phyloP scores from a whole-genome alignment of 2,888 invertebrate genomes.

The Pardosa pseudoannulata region DNA sequence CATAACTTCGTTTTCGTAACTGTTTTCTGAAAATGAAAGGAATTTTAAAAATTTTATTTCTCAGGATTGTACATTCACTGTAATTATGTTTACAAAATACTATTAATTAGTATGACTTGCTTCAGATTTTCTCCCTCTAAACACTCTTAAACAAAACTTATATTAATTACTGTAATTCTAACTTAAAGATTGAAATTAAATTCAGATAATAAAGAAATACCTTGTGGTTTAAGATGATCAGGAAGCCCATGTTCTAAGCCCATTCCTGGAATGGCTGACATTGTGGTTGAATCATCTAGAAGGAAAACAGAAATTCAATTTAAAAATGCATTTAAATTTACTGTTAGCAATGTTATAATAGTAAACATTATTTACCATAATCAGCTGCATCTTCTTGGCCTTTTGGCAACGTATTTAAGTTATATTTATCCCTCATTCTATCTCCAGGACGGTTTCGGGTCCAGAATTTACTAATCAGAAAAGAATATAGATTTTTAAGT shows the following conservation, averaged over 20 bases:
- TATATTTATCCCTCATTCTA: slow-evolving; percentile 98
- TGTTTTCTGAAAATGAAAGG: slow-evolving; percentile 47
- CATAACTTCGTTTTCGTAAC: slow-evolving; percentile 75
- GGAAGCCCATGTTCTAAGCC: slow-evolving; percentile 97
- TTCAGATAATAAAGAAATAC: slow-evolving; percentile 1
- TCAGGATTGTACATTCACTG: no score
- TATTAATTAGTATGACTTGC: no score
- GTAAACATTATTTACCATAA: slow-evolving; percentile 75
- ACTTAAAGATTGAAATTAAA: no score
- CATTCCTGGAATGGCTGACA: slow-evolving; percentile 90
- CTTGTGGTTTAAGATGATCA: slow-evolving; percentile 76
- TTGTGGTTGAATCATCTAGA: slow-evolving; percentile 85
- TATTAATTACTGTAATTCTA: no score
- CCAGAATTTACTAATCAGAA: slow-evolving; percentile 90
- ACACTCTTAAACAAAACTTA: no score
- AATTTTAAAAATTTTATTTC: no score
- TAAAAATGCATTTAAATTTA: no score
- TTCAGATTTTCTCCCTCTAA: no score
- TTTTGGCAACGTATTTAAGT: slow-evolving; percentile 92
- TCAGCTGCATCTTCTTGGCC: slow-evolving; percentile 80
- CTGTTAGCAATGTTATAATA: no score
- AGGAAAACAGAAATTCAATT: background rate
- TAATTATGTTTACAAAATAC: no score
- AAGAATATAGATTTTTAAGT: no score
- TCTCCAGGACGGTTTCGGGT: slow-evolving; percentile 99